Evolutionary conservation across 1,140 invertebrate genomes (phyloP).

Genomic region (Drosophila oshimai): DNA sequence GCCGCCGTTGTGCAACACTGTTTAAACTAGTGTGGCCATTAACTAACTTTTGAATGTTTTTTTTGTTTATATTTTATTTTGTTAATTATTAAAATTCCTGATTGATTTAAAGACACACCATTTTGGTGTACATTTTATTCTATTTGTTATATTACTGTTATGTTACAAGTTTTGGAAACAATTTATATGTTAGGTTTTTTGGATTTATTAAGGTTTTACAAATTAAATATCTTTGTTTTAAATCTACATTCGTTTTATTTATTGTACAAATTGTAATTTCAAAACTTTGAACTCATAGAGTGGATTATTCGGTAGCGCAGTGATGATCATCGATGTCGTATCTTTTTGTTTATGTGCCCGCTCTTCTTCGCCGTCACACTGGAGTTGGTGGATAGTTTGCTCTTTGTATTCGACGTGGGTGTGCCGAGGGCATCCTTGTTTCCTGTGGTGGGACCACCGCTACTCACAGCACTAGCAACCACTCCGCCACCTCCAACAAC

Average conservation of each 20-base stretch:
- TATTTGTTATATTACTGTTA: too few species aligned
- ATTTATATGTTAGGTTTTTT: too few species aligned
- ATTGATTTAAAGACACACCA: too few species aligned
- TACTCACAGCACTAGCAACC: neutral
- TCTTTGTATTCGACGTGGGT: constrained; percentile 70
- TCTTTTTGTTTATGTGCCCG: constrained; percentile 74
- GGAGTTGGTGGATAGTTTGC: constrained; percentile 65
- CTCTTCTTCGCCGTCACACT: constrained; percentile 74
- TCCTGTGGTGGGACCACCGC: neutral
- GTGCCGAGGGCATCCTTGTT: constrained; percentile 60
- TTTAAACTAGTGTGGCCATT: neutral
- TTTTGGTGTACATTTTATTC: too few species aligned
- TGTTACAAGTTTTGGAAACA: too few species aligned
- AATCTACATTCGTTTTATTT: constrained; percentile 25
- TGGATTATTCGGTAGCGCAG: neutral
- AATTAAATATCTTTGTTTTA: neutral
- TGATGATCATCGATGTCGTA: constrained; percentile 75
- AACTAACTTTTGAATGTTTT: too few species aligned
- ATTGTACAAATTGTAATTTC: constrained; percentile 20
- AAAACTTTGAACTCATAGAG: constrained; percentile 7
- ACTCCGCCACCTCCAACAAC: neutral
- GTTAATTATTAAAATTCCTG: too few species aligned
- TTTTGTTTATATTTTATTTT: neutral
- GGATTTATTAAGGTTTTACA: too few species aligned
- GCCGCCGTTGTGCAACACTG: neutral